Percentiles rank a stretch among this genome's conserved stretches.
These are phyloP conservation scores for Oncopodura yosiiana DNA, from an alignment of 1,140 invertebrate species.

Conservation along the genomic window DNA sequence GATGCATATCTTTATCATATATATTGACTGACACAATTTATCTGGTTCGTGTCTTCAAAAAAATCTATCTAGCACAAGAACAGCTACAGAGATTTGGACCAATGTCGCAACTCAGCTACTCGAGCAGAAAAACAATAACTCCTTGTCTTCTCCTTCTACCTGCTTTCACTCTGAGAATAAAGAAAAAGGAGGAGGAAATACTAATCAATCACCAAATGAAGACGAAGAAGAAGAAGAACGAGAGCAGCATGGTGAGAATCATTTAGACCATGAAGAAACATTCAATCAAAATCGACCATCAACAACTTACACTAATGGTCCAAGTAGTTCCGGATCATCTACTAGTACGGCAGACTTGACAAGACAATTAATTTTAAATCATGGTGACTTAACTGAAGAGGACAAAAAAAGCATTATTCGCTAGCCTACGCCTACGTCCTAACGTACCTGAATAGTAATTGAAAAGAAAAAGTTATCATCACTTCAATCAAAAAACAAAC, in stretches of 20 bases:
- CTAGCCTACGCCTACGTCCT: no score
- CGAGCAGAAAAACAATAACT: neutral
- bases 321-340: no score
- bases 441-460: no score
- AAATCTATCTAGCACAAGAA: conserved; percentile 11
- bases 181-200: neutral
- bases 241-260: neutral
- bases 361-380: no score
- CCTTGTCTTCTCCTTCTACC: neutral
- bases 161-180: neutral
- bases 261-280: neutral
- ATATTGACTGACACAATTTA: neutral
- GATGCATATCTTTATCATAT: neutral
- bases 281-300: neutral
- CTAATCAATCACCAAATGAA: neutral
- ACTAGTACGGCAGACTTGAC: no score
- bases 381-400: no score
- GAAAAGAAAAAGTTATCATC: no score
- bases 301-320: no score
- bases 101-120: conserved; percentile 2
- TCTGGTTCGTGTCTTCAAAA: neutral
- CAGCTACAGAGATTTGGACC: conserved; percentile 14
- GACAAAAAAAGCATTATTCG: no score
- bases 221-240: neutral
- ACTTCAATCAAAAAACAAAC: no score